Conservation (phyloP, 2,888 invertebrate species). For the Polydesmus complanatus region DNA sequence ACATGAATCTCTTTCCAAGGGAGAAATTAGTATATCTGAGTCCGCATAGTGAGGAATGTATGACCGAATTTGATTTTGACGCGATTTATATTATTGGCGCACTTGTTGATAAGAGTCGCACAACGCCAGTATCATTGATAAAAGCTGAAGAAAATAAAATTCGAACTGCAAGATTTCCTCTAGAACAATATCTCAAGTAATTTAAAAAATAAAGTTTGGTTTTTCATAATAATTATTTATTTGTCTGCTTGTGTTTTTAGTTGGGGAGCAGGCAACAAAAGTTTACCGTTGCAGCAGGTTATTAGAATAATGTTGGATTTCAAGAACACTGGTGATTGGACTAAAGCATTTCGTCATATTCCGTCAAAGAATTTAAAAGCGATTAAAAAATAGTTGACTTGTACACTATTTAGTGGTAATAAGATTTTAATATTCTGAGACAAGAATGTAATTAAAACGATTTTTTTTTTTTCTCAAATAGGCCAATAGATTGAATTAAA, state of each 20-base stretch:
- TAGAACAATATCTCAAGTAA: conserved; percentile 56
- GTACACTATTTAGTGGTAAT: too few species aligned
- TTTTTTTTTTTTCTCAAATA: too few species aligned
- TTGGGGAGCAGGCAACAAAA: conserved; percentile 68
- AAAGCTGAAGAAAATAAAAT: conserved; percentile 70
- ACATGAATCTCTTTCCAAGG: conserved; percentile 66
- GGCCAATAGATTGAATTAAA: too few species aligned
- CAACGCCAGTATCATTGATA: conserved; percentile 57
- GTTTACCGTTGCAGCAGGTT: conserved; percentile 58
- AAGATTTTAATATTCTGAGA: too few species aligned
- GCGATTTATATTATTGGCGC: conserved; percentile 64
- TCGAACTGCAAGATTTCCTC: conserved; percentile 56
- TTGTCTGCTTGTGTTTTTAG: too few species aligned
- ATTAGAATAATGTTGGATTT: conserved; percentile 53
- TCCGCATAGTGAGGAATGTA: conserved; percentile 59
- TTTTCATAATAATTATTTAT: not conserved
- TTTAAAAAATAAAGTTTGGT: not conserved
- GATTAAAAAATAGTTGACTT: too few species aligned
- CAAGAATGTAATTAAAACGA: too few species aligned
- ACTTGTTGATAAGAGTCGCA: conserved; percentile 27
- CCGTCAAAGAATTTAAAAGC: too few species aligned
- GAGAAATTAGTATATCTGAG: conserved; percentile 71
- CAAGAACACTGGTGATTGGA: conserved; percentile 52
- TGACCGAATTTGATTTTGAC: conserved; percentile 55
- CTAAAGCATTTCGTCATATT: conserved; percentile 55